phyloP scores from a whole-genome alignment of 2,113 vertebrate genomes.

The Condylura cristata region DNA sequence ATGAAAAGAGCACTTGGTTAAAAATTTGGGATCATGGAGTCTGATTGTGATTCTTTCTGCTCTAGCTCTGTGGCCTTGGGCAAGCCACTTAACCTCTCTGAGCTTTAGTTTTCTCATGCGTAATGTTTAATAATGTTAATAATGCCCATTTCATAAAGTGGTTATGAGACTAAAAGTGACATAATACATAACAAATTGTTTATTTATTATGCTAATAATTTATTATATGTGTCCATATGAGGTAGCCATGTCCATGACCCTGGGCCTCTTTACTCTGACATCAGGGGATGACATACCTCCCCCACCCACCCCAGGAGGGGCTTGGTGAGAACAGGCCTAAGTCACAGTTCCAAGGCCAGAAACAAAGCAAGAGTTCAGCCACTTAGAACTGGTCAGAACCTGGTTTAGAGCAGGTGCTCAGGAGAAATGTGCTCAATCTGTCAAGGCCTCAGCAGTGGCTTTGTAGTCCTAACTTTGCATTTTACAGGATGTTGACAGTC shows the following conservation, averaged over 20 bases:
- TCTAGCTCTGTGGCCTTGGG: not conserved
- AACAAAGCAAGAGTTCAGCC: not conserved
- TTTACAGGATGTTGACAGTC: not conserved
- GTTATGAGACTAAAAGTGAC: not conserved
- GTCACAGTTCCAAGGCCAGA: not conserved
- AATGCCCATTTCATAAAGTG: not conserved
- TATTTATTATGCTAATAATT: not conserved
- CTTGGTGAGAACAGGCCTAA: not conserved
- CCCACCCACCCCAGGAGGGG: not conserved
- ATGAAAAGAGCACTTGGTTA: not conserved
- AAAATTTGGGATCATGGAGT: not conserved
- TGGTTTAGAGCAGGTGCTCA: not conserved
- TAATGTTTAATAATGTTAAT: not conserved
- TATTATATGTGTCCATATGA: not conserved
- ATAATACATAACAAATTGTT: not conserved
- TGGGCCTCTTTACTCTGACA: not conserved
- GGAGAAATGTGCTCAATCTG: not conserved
- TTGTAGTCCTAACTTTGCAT: not conserved
- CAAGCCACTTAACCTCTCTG: not conserved
- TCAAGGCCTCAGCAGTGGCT: no score
- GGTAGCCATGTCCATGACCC: not conserved
- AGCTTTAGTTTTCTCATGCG: slow-evolving; percentile 5
- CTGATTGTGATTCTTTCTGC: not conserved
- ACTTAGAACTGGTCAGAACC: not conserved
- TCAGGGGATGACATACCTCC: not conserved